Conservation (phyloP, 2,113 vertebrate species). For the Serinus canaria region DNA sequence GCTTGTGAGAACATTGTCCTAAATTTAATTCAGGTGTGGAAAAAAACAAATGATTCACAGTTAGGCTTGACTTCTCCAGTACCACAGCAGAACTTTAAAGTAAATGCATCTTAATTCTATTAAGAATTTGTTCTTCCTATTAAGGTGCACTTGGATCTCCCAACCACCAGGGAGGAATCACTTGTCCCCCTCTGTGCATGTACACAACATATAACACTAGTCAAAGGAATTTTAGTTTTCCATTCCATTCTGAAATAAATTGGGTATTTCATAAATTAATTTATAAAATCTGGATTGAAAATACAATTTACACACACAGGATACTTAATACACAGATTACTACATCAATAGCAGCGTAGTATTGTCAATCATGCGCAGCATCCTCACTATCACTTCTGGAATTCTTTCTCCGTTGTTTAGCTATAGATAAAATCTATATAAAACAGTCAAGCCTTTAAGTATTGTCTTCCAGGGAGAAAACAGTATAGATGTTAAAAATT, state of each 20-base stretch:
- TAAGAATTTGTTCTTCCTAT: conserved; percentile 45
- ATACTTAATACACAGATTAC: conserved; percentile 40
- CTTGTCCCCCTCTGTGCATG: neutral
- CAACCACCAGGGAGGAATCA: neutral
- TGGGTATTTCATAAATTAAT: conserved; percentile 54
- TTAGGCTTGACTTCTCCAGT: conserved; percentile 72
- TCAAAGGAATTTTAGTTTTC: conserved; percentile 39
- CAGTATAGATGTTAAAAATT: conserved; percentile 56
- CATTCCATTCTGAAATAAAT: conserved; percentile 44
- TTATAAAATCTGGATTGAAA: conserved; percentile 56
- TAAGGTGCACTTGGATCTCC: conserved; percentile 68
- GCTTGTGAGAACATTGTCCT: conserved; percentile 68
- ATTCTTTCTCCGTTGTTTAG: neutral
- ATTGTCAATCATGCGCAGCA: conserved; percentile 38
- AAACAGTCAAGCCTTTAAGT: conserved; percentile 75
- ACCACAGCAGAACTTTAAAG: conserved; percentile 42
- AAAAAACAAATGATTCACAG: conserved; percentile 74
- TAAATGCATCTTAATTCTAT: conserved; percentile 51
- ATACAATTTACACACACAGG: conserved; percentile 39
- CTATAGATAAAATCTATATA: conserved; percentile 66
- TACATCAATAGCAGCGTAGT: conserved; percentile 63
- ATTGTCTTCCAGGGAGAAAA: conserved; percentile 60
- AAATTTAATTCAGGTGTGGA: conserved; percentile 70
- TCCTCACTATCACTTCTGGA: conserved; percentile 29
- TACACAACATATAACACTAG: conserved; percentile 26